phyloP scores from a whole-genome alignment of 1,140 invertebrate species.

The Potamilus streckersoni region DNA sequence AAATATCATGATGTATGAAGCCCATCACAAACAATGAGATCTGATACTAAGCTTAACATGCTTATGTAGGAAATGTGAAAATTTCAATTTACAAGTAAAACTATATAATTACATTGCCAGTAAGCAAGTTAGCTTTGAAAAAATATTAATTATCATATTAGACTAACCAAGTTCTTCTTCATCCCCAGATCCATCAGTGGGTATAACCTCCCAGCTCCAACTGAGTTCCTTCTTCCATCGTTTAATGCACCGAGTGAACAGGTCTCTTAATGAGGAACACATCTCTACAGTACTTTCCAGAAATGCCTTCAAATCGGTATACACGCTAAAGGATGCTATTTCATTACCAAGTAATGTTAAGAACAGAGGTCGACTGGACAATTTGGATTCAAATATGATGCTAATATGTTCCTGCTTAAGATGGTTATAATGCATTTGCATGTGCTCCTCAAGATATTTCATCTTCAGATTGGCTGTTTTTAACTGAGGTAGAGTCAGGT shows the following conservation, averaged over 20 bases:
- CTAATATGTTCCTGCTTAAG: constrained; percentile 30
- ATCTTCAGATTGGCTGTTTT: constrained; percentile 30
- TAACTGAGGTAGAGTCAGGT: constrained; percentile 38
- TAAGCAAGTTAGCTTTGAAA: neutral
- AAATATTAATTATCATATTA: neutral
- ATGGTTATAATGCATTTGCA: constrained; percentile 39
- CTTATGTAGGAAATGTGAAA: too few species aligned
- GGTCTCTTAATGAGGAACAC: constrained; percentile 48
- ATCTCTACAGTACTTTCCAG: constrained; percentile 46
- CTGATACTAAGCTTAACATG: too few species aligned
- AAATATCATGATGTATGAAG: too few species aligned
- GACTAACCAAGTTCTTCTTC: constrained; percentile 26
- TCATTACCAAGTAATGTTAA: constrained; percentile 49
- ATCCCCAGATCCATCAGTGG: constrained; percentile 34
- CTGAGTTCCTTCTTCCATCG: constrained; percentile 57
- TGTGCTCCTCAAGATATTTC: constrained; percentile 37
- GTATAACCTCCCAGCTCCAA: constrained; percentile 49
- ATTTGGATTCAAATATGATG: constrained; percentile 38
- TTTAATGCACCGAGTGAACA: constrained; percentile 51
- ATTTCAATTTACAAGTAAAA: too few species aligned
- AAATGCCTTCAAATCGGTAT: constrained; percentile 42
- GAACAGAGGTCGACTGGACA: constrained; percentile 49
- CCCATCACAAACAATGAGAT: too few species aligned
- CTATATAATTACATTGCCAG: too few species aligned
- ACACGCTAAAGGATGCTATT: constrained; percentile 47